phyloP scores from a whole-genome alignment of 1,140 invertebrate genomes.

The Aphaenogaster floridana region DNA sequence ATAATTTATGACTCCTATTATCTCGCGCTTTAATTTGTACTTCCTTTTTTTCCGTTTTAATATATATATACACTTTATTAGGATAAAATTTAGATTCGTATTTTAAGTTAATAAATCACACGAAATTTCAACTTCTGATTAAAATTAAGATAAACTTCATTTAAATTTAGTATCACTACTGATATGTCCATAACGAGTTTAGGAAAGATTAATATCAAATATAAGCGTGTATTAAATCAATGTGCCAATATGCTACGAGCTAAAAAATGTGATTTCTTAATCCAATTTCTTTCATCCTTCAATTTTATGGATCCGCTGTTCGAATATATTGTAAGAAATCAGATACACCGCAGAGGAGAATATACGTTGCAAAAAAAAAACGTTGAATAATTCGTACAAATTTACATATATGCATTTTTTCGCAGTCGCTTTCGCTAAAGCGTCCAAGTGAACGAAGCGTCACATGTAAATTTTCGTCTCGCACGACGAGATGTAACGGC shows the following conservation, averaged over 20 bases:
- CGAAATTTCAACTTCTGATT: not conserved
- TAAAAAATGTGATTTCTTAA: not conserved
- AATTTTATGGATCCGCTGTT: constrained; percentile 8
- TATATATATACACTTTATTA: not conserved
- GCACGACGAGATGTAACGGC: not conserved
- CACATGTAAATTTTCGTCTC: constrained; percentile 44
- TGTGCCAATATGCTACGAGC: not conserved
- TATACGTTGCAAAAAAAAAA: constrained; percentile 11
- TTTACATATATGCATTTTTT: constrained; percentile 53
- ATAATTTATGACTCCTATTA: no score
- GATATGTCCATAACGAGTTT: not conserved
- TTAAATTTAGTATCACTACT: not conserved
- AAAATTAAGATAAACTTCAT: not conserved
- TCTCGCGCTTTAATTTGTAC: no score
- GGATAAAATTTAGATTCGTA: not conserved
- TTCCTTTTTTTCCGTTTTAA: no score
- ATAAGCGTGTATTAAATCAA: not conserved
- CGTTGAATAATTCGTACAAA: constrained; percentile 40
- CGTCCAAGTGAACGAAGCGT: not conserved
- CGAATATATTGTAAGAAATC: constrained; percentile 9
- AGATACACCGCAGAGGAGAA: not conserved
- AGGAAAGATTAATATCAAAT: not conserved
- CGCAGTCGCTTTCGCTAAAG: constrained; percentile 6
- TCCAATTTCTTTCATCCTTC: not conserved
- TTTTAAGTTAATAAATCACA: not conserved